Conservation (phyloP, 2,888 invertebrate species). For the Mythimna vitellina region DNA sequence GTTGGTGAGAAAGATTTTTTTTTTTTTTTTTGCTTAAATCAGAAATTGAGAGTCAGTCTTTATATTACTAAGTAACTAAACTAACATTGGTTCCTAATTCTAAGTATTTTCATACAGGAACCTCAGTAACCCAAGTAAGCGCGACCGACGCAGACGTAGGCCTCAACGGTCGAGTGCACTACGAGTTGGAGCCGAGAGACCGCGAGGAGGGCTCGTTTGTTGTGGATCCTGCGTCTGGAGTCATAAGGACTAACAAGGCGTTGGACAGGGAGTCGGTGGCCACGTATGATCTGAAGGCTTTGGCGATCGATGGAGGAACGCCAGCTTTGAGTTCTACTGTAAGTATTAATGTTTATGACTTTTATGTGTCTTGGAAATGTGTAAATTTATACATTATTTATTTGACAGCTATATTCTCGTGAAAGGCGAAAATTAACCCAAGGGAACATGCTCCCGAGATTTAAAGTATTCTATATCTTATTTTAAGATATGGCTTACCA, state of each 20-base stretch:
- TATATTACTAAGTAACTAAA: too few relatives aligned
- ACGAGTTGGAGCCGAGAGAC: conserved; percentile 93
- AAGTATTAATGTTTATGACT: conserved; percentile 51
- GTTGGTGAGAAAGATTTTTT: conserved; percentile 90
- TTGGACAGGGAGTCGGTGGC: conserved; percentile 97
- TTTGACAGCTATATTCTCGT: too few relatives aligned
- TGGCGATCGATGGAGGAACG: conserved; percentile 97
- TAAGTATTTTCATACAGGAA: conserved; percentile 81
- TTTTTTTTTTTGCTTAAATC: too few relatives aligned
- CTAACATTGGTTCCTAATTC: too few relatives aligned
- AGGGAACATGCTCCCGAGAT: too few relatives aligned
- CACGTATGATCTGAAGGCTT: conserved; percentile 95
- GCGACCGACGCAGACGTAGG: conserved; percentile 97
- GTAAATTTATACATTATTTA: too few relatives aligned
- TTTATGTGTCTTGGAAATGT: too few relatives aligned
- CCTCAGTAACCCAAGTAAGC: conserved; percentile 94
- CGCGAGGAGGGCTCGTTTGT: conserved; percentile 97
- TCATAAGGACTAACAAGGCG: conserved; percentile 96
- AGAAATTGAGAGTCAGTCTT: too few relatives aligned
- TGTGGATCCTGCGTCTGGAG: conserved; percentile 97
- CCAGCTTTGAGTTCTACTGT: conserved; percentile 93
- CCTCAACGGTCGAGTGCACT: conserved; percentile 96
- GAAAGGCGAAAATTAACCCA: too few relatives aligned
- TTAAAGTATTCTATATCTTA: too few relatives aligned
- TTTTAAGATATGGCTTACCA: too few relatives aligned